Evolutionary conservation across 2,113 vertebrate genomes (phyloP), one percentile per base, ranked within the genome.

Genomic region (Trichechus manatus): DNA sequence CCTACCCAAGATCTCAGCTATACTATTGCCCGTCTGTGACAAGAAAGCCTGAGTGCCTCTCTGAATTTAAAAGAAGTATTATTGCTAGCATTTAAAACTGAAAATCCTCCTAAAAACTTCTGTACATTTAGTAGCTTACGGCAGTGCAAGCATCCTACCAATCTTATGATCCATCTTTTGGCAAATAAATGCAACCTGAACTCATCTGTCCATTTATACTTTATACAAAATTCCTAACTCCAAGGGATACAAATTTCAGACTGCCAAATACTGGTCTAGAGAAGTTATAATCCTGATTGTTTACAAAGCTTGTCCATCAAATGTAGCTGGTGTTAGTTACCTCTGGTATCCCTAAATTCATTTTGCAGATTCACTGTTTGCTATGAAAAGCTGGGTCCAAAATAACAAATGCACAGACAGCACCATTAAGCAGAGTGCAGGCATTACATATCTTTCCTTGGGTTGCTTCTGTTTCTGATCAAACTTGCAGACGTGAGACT

Each of bases 391-490:
- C 93, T 96, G 63, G 63, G 63, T 96, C 72, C 88, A 77, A 89
- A 95, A 93, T 89, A 89, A 86, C 77, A 95, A 94, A 95, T 74
- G 80, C 74, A 77, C 77, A 97, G 87, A 79, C 74, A 88, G 68
- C 42, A 81, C 75, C 74, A 56, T 88, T 82, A 86, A 94, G 94
- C 39, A 68, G 79, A 66, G 63, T 29, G 61, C 59, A 94, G 77
- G 84, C 91, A 72, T 87, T 82, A 88, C 78, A 74, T 90, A 74
- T 85, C 97, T 97, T 95, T 79, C 72, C 56, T 89, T 91, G 89
- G 56, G 59, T 96, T 75, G 61, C 85, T 98, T 97, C 97, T 98
- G 96, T 97, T 97, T 94, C 95, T 89, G 88, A 86, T 96, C 96
- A 98, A 95, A 97, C 77, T 81, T 91, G 95, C 39, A 97, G 96